phyloP scores from a whole-genome alignment of 2,888 invertebrate genomes.

The Dolichomitus sp. region DNA sequence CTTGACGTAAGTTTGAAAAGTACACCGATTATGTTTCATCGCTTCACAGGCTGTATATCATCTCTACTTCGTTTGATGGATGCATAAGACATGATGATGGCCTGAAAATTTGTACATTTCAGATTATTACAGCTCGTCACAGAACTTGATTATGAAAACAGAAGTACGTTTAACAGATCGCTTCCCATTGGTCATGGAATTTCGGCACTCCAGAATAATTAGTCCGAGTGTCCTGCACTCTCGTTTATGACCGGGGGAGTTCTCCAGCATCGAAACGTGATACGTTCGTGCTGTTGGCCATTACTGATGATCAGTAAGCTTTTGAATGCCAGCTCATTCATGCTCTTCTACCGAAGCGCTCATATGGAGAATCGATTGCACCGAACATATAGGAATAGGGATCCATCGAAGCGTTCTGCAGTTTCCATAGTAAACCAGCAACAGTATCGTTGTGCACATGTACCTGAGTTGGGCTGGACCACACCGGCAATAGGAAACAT shows the following conservation, averaged over 20 bases:
- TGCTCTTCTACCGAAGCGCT: neutral
- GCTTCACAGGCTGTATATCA: too few species aligned
- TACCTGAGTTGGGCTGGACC: neutral
- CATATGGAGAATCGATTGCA: constrained; percentile 22
- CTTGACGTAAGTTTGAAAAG: too few species aligned
- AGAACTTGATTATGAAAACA: neutral
- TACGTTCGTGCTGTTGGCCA: constrained; percentile 19
- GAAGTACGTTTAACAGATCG: neutral
- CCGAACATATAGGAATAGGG: constrained; percentile 13
- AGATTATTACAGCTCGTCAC: neutral
- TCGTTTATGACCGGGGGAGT: constrained; percentile 2
- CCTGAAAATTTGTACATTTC: neutral
- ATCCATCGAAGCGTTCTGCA: constrained; percentile 13
- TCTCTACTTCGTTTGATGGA: too few species aligned
- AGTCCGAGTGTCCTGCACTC: constrained; percentile 32
- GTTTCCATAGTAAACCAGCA: neutral
- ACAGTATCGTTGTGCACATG: constrained; percentile 11
- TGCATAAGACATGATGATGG: too few species aligned
- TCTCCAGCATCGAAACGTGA: constrained; percentile 7
- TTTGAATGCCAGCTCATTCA: constrained; percentile 36
- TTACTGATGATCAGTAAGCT: constrained; percentile 31
- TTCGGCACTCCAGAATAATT: constrained; percentile 8
- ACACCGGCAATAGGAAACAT: constrained; percentile 12
- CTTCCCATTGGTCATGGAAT: constrained; percentile 3
- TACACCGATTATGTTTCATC: too few species aligned